Conservation (phyloP, 2,888 invertebrate genomes). For the Phanerotoma sp. region DNA sequence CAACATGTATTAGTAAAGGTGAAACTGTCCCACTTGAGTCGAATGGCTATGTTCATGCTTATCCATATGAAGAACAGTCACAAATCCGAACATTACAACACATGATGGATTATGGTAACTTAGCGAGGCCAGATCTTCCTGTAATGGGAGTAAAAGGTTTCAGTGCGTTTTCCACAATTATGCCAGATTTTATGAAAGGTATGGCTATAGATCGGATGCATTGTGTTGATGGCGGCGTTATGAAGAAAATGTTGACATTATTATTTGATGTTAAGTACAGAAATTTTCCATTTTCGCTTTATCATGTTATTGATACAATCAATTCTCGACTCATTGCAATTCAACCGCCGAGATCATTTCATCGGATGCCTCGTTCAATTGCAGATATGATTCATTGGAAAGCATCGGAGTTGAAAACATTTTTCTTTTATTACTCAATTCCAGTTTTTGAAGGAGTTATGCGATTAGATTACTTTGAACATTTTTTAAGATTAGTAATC, state of each 20-base stretch:
- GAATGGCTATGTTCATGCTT: conserved; percentile 16
- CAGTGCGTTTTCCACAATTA: conserved; percentile 18
- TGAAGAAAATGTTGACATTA: conserved; percentile 20
- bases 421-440: conserved; percentile 26
- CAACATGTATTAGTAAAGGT: conserved; percentile 17
- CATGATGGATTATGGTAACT: too few relatives aligned
- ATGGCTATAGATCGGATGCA: conserved; percentile 25
- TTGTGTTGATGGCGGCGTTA: conserved; percentile 19
- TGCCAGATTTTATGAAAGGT: conserved; percentile 25
- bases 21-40: too few relatives aligned
- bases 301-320: background rate
- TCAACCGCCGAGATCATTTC: conserved; percentile 24
- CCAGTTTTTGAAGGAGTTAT: conserved; percentile 24
- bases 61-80: conserved; percentile 8
- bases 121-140: background rate
- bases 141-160: conserved; percentile 26
- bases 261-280: conserved; percentile 19
- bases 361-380: conserved; percentile 22
- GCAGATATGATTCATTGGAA: conserved; percentile 23
- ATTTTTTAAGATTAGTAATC: conserved; percentile 16
- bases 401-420: conserved; percentile 26
- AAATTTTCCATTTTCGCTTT: conserved; percentile 12
- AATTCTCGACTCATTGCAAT: conserved; percentile 15
- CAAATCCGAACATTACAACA: background rate
- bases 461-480: conserved; percentile 15